These are phyloP conservation scores for Eospalax fontanierii DNA, from an alignment of 2,797 vertebrate genomes.

Conservation along the genomic window DNA sequence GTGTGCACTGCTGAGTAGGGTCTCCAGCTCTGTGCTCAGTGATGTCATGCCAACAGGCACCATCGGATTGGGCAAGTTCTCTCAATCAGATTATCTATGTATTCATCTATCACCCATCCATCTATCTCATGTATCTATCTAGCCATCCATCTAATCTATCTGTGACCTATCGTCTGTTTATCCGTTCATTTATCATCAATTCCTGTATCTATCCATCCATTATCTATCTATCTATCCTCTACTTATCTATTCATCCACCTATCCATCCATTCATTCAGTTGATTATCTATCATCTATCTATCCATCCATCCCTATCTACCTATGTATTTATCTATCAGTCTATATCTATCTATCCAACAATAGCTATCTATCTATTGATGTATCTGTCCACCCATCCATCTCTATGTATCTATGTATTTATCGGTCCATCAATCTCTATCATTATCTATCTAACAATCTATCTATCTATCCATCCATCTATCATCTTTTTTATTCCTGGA, in stretches of 20 bases:
- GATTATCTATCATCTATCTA: not conserved
- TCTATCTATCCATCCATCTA: not conserved
- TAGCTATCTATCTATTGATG: too few relatives aligned
- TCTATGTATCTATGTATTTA: not conserved
- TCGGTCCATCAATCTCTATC: not conserved
- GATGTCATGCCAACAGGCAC: accelerated
- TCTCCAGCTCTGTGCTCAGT: not conserved
- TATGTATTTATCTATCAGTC: too few relatives aligned
- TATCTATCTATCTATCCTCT: not conserved
- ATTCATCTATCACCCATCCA: not conserved
- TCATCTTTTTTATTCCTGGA: not conserved
- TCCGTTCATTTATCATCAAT: not conserved
- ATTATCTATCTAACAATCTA: not conserved
- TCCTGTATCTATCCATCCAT: not conserved
- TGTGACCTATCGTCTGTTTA: not conserved
- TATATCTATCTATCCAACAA: not conserved
- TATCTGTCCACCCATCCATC: not conserved
- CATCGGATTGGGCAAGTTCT: not conserved
- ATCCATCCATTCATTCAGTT: not conserved
- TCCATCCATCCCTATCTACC: not conserved
- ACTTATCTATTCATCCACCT: not conserved
- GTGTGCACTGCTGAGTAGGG: too few relatives aligned
- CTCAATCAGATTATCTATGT: not conserved
- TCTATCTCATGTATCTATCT: not conserved
- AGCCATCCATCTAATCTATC: not conserved